Base-by-base conservation (phyloP, 2,797 vertebrate species). In the Cossypha polioptera region DNA sequence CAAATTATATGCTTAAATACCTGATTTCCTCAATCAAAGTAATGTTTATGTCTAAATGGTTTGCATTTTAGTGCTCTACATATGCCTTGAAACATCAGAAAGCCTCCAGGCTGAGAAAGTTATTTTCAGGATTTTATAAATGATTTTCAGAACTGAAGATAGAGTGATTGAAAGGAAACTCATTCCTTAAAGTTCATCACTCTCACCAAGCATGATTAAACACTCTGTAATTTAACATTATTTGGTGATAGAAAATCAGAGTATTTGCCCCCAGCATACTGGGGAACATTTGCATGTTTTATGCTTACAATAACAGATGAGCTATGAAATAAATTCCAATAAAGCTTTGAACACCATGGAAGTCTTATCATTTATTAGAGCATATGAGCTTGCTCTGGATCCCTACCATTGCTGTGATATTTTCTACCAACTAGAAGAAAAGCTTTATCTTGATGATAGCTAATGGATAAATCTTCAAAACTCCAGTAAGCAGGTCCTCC, bases 261-360 rank as follows among this genome's bases (percentile, higher is more conserved):
- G 95, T 93, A 10, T 45, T 96, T 96, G 67, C 88, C 96, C 94
- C 88, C 88, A 97, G 83, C 86, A 85, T 59, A 66, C 92, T 94
- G 71, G 90, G 85, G 93, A 92, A 68, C 63, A 75, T 92, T 93
- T 91, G 69, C 93, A 91, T 66, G 81, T 96, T 93, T 96, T 90
- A 89, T 96, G 94, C 88, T 97, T 95, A 57, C 77, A 95, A 73
- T 96, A 97, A 97, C 58, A 77, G 95, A 97, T 95, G 96, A 97
- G 90, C 77, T 96, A 92, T 96, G 97, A 98, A 98, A 97, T 95
- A 88, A 92, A 91, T 97, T 96, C 94, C 48, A 13, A 78, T 88
- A 81, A 77, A 62, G 69, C 61, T 87, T 67, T 94, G 96, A 97
- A 72, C 78, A 96, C 82, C 83, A 85, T 40, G 77, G 84, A 95